Evolutionary conservation across 1,140 invertebrate species (phyloP).

Genomic region (Bombus breviceps): DNA sequence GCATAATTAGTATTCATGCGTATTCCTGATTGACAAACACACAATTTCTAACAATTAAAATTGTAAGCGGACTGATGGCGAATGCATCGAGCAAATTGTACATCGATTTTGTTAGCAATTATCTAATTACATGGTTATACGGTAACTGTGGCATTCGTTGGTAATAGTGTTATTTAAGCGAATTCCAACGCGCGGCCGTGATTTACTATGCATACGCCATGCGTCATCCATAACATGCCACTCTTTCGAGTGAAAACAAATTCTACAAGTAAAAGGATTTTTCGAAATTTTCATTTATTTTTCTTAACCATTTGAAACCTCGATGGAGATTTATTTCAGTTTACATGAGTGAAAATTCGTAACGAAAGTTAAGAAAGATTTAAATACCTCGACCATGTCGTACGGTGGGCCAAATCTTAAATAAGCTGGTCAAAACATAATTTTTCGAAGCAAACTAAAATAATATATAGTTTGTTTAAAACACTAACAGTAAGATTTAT

Average conservation of each 20-base stretch:
- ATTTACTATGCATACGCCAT: conserved; percentile 25
- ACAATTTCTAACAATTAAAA: conserved; percentile 23
- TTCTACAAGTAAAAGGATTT: not conserved
- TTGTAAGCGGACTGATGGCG: not conserved
- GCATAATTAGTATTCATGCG: not conserved
- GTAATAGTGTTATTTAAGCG: conserved; percentile 36
- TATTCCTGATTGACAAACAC: not conserved
- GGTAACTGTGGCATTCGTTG: not conserved
- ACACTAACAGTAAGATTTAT: too few relatives aligned
- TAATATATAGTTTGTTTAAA: too few relatives aligned
- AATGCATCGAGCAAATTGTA: conserved; percentile 11
- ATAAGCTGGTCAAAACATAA: too few relatives aligned
- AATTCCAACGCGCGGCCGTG: not conserved
- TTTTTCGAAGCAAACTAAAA: too few relatives aligned
- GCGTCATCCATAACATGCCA: not conserved
- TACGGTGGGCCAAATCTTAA: too few relatives aligned
- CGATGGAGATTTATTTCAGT: not conserved
- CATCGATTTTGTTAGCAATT: conserved; percentile 36
- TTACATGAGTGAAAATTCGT: not conserved
- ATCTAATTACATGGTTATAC: conserved; percentile 45
- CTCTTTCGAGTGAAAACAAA: too few relatives aligned
- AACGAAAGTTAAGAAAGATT: not conserved
- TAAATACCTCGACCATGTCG: too few relatives aligned
- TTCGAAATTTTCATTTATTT: conserved; percentile 4
- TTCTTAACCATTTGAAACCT: not conserved